Percentiles rank a stretch among this genome's conserved stretches.
Evolutionary conservation across 1,140 invertebrate genomes (phyloP).

Genomic region (Pissodes strobi): DNA sequence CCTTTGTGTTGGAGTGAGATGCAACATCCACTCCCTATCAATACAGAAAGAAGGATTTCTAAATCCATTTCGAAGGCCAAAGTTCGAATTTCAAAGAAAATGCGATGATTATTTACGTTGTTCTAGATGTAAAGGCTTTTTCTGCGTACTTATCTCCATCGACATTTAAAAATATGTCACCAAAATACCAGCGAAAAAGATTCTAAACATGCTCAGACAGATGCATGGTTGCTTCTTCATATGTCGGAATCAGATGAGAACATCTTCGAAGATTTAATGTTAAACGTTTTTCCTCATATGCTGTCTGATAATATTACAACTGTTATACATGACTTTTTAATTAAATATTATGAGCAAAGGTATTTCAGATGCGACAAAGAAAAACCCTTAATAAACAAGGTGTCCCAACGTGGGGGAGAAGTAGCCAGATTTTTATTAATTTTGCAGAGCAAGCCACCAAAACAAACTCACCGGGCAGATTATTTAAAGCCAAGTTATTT

Average conservation of each 20-base stretch:
- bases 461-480: background rate
- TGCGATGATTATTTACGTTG: constrained; percentile 17
- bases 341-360: constrained; percentile 8
- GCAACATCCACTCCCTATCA: no score
- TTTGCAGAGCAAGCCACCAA: constrained; percentile 5
- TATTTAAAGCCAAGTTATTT: constrained; percentile 22
- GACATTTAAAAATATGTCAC: constrained; percentile 10
- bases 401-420: constrained; percentile 14
- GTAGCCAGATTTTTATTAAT: constrained; percentile 16
- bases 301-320: constrained; percentile 9
- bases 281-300: constrained; percentile 14
- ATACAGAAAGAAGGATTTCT: constrained; percentile 11
- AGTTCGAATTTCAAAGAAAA: constrained; percentile 2
- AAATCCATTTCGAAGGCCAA: constrained; percentile 17
- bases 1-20: no score
- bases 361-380: constrained; percentile 15
- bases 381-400: background rate
- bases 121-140: constrained; percentile 21
- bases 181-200: background rate
- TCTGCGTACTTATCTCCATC: constrained; percentile 8
- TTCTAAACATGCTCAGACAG: constrained; percentile 19
- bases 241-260: constrained; percentile 2
- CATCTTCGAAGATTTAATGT: background rate
- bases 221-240: constrained; percentile 13
- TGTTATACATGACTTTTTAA: constrained; percentile 3